A percentile compares a stretch with the other conserved stretches of the same genome.
phyloP scores from a whole-genome alignment of 2,888 invertebrate genomes.

The Rapana venosa region DNA sequence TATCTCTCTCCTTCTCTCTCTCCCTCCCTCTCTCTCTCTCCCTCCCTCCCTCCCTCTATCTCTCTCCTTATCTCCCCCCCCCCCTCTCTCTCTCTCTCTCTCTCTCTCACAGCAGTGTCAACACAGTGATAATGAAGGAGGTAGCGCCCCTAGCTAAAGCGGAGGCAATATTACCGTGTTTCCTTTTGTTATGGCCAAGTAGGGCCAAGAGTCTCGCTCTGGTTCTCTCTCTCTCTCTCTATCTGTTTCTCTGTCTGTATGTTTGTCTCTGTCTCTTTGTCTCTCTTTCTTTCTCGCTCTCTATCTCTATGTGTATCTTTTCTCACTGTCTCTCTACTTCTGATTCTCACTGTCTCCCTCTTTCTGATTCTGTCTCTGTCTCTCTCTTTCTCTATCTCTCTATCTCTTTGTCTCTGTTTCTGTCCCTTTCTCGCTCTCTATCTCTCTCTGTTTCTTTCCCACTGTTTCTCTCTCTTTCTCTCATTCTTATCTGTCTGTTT shows the following conservation, averaged over 20 bases:
- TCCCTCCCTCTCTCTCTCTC: neutral
- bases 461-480: neutral
- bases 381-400: neutral
- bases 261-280: neutral
- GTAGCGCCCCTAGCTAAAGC: too few species aligned
- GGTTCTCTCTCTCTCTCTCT: neutral
- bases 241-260: neutral
- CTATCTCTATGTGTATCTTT: neutral
- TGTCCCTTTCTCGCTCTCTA: neutral
- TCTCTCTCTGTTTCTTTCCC: slow-evolving; percentile 6
- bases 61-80: too few species aligned
- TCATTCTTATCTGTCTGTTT: neutral
- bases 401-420: neutral
- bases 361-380: neutral
- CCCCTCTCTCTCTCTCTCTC: too few species aligned
- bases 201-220: too few species aligned
- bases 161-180: too few species aligned
- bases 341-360: too few species aligned
- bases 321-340: neutral
- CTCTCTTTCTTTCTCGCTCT: neutral
- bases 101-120: too few species aligned
- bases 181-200: too few species aligned
- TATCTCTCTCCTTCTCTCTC: neutral
- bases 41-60: too few species aligned
- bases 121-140: too few species aligned